Conservation (phyloP, 2,797 vertebrate genomes). For the Fratercula arctica region DNA sequence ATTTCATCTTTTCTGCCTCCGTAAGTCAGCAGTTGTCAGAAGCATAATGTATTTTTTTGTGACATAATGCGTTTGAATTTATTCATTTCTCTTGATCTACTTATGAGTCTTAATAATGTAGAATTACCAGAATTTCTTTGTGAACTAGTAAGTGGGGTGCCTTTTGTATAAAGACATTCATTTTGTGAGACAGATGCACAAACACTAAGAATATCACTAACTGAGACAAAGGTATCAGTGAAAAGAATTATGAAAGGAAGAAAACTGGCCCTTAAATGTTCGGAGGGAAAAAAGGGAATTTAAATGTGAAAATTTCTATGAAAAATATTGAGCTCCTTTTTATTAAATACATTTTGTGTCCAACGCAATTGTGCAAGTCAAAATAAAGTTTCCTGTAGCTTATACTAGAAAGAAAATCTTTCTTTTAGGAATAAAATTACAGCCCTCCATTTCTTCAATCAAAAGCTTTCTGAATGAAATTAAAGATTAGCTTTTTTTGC, state of each 20-base stretch:
- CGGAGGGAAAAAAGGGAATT: not conserved
- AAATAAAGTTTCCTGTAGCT: conserved; percentile 40
- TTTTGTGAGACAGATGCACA: conserved; percentile 34
- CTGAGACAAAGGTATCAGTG: not conserved
- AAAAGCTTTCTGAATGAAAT: conserved; percentile 54
- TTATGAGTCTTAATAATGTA: not conserved
- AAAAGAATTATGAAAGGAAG: not conserved
- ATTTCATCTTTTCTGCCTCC: not conserved
- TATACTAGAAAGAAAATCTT: conserved; percentile 21
- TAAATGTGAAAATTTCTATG: not conserved
- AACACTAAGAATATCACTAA: conserved; percentile 6
- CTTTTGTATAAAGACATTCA: conserved; percentile 1
- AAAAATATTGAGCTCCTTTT: conserved; percentile 35
- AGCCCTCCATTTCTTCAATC: conserved; percentile 27
- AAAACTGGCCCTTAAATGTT: not conserved
- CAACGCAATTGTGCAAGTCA: not conserved
- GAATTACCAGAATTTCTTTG: conserved; percentile 18
- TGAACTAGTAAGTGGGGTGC: not conserved
- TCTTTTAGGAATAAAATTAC: conserved; percentile 37
- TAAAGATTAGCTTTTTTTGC: not conserved
- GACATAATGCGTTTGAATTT: conserved; percentile 9
- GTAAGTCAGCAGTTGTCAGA: not conserved
- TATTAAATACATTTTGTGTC: conserved; percentile 17
- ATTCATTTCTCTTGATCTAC: not conserved
- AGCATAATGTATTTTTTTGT: not conserved